Evolutionary conservation across 2,888 invertebrate species (phyloP).

Genomic region (Drosophila cognata): DNA sequence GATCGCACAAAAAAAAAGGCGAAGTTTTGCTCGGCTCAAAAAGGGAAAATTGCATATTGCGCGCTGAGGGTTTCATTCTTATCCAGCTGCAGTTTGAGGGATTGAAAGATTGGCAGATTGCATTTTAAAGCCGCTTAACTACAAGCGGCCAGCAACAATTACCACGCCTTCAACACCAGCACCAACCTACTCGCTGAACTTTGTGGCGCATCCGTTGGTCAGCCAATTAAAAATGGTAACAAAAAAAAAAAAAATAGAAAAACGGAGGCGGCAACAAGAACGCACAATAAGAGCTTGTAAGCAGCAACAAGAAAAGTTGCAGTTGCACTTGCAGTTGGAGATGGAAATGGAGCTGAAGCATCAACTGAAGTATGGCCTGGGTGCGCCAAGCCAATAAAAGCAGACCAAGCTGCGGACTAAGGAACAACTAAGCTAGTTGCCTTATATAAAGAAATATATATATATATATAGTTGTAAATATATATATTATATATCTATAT

Average conservation of each 20-base stretch:
- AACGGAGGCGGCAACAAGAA: not conserved
- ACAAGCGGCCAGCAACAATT: constrained; percentile 21
- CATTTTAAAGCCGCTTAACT: constrained; percentile 64
- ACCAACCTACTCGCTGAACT: constrained; percentile 4
- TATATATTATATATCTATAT: constrained; percentile 3
- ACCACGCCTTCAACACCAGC: constrained; percentile 13
- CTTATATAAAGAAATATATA: not conserved
- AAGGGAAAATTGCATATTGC: not conserved
- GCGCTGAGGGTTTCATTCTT: not conserved
- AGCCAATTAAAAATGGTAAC: constrained; percentile 60
- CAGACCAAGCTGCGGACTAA: not conserved
- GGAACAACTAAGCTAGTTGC: constrained; percentile 12
- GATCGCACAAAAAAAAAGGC: not conserved
- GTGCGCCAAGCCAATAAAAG: constrained; percentile 7
- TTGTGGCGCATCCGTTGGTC: constrained; percentile 33
- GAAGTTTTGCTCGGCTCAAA: not conserved
- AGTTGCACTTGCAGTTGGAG: not conserved
- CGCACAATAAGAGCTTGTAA: constrained; percentile 20
- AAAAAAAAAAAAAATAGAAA: not conserved
- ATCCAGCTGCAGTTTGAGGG: constrained; percentile 1
- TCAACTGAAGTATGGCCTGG: constrained; percentile 10
- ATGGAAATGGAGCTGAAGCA: not conserved
- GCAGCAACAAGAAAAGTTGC: constrained; percentile 11
- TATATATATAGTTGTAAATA: not conserved
- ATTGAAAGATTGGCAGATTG: constrained; percentile 53